Conservation (phyloP, 2,797 vertebrate genomes). For the Okamejei kenojei region DNA sequence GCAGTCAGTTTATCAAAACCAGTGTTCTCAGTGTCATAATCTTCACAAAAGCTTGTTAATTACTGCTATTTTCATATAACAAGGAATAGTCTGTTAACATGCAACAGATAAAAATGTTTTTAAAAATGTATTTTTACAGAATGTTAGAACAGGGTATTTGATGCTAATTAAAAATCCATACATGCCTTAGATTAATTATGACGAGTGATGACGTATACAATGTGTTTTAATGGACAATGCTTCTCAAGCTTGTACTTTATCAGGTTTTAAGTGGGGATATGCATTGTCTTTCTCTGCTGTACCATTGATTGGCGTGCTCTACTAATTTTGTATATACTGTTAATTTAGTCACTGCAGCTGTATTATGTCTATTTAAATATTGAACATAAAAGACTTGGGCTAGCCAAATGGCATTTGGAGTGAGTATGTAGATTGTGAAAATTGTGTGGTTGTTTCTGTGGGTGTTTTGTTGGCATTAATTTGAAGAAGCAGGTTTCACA, state of each 20-base stretch:
- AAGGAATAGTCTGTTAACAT: conserved; percentile 29
- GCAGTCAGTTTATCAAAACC: neutral
- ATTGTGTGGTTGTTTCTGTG: conserved; percentile 52
- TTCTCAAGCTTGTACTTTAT: conserved; percentile 44
- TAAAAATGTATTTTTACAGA: conserved; percentile 36
- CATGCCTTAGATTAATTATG: conserved; percentile 33
- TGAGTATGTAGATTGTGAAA: conserved; percentile 72
- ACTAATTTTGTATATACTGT: conserved; percentile 68
- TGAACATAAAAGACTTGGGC: conserved; percentile 54
- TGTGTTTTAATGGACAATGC: conserved; percentile 68
- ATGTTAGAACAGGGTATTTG: conserved; percentile 36
- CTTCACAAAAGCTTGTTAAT: neutral
- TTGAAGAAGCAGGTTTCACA: conserved; percentile 59
- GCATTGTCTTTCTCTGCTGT: conserved; percentile 54
- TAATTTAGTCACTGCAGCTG: conserved; percentile 63
- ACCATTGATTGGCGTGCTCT: conserved; percentile 55
- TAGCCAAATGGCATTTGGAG: conserved; percentile 63
- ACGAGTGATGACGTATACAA: conserved; percentile 64
- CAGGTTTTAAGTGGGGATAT: conserved; percentile 39
- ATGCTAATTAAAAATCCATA: conserved; percentile 32
- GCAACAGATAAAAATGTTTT: conserved; percentile 21
- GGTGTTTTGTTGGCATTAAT: conserved; percentile 64
- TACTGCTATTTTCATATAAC: conserved; percentile 35
- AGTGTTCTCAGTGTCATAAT: neutral
- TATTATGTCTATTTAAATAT: conserved; percentile 73